Evolutionary conservation across 2,113 vertebrate species (phyloP).

Genomic region (Thamnophis sirtalis): DNA sequence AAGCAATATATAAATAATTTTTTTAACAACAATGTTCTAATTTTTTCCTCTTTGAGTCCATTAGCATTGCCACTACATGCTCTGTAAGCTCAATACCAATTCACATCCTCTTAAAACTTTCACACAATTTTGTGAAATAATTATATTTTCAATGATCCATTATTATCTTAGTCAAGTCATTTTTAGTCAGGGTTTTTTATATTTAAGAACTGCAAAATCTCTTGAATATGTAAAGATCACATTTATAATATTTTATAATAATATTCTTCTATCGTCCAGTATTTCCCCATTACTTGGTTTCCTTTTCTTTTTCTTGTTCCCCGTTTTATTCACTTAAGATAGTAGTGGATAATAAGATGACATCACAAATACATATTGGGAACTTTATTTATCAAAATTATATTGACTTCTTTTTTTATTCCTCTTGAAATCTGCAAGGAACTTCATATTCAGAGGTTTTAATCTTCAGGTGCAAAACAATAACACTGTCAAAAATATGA

Average conservation of each 20-base stretch:
- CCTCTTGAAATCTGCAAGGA: not conserved
- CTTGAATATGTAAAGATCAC: not conserved
- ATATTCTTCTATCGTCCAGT: not conserved
- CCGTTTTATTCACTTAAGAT: not conserved
- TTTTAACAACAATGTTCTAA: slow-evolving; percentile 45
- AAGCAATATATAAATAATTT: slow-evolving; percentile 18
- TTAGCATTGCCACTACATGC: slow-evolving; percentile 31
- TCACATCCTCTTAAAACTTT: slow-evolving; percentile 32
- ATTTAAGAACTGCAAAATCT: slow-evolving; percentile 25
- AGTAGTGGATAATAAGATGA: not conserved
- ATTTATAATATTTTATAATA: not conserved
- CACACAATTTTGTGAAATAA: slow-evolving; percentile 22
- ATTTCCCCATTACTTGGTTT: not conserved
- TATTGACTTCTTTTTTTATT: not conserved
- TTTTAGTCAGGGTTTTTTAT: slow-evolving; percentile 26
- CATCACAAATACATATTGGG: not conserved
- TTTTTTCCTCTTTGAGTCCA: slow-evolving; percentile 42
- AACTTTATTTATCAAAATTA: not conserved
- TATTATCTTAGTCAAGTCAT: slow-evolving; percentile 23
- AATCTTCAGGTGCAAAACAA: not conserved
- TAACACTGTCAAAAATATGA: not conserved
- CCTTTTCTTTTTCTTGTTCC: slow-evolving; percentile 12
- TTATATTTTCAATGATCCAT: slow-evolving; percentile 33
- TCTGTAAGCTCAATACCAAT: slow-evolving; percentile 24
- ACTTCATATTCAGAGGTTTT: not conserved